Evolutionary conservation across 2,888 invertebrate species (phyloP).

Genomic region (Euplagia quadripunctaria): DNA sequence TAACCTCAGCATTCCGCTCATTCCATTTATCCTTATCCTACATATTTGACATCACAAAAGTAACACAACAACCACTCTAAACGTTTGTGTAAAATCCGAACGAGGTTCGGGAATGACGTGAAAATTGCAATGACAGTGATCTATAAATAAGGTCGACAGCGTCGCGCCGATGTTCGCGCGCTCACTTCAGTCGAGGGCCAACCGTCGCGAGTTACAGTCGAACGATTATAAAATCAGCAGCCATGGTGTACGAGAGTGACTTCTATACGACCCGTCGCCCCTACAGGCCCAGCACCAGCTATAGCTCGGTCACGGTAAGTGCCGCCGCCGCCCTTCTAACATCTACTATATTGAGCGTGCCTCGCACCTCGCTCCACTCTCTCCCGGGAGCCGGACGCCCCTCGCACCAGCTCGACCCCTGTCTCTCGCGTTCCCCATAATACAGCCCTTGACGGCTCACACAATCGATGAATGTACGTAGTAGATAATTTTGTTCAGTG

Average conservation of each 20-base stretch:
- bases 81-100: constrained; percentile 69
- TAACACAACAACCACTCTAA: constrained; percentile 62
- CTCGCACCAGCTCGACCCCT: constrained; percentile 83
- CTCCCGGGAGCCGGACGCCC: constrained; percentile 83
- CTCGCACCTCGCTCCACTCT: constrained; percentile 78
- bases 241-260: constrained; percentile 97
- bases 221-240: constrained; percentile 76
- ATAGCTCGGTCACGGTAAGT: constrained; percentile 91
- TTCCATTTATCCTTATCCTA: constrained; percentile 78
- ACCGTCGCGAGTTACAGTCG: constrained; percentile 84
- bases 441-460: constrained; percentile 50
- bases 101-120: constrained; percentile 75
- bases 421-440: constrained; percentile 61
- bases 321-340: constrained; percentile 65
- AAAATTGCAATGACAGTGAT: constrained; percentile 87
- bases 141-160: constrained; percentile 81
- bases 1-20: constrained; percentile 58
- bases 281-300: constrained; percentile 92
- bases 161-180: constrained; percentile 65
- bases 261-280: constrained; percentile 96
- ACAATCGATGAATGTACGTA: constrained; percentile 33
- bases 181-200: constrained; percentile 80
- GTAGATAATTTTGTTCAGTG: constrained; percentile 43
- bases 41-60: constrained; percentile 69
- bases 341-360: constrained; percentile 65